Conservation (phyloP, 1,140 invertebrate genomes). For the Choristoneura fumiferana region DNA sequence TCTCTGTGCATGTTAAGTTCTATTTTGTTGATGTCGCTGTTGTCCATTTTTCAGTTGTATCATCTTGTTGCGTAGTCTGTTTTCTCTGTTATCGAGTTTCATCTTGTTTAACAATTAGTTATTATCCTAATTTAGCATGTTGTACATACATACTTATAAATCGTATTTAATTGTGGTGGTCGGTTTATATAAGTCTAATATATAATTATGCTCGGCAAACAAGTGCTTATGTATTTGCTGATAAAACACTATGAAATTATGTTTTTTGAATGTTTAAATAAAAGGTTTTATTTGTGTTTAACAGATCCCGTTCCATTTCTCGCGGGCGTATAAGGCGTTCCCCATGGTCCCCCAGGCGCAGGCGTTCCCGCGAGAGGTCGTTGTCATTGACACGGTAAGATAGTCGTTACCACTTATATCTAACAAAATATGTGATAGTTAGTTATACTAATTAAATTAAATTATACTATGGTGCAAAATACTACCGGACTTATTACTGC, state of each 20-base stretch:
- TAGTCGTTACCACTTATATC: neutral
- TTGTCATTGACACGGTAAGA: conserved; percentile 61
- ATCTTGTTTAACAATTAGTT: too few species aligned
- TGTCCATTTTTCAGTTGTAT: neutral
- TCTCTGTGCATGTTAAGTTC: conserved; percentile 1
- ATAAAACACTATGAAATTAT: too few species aligned
- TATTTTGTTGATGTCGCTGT: neutral
- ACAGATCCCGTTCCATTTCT: conserved; percentile 63
- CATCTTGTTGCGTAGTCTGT: neutral
- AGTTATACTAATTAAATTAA: too few species aligned
- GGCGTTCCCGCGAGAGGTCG: conserved; percentile 59
- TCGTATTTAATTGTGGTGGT: conserved; percentile 5
- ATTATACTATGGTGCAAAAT: too few species aligned
- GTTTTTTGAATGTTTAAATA: too few species aligned
- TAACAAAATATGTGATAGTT: too few species aligned
- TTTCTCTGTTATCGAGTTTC: neutral
- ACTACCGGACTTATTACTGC: too few species aligned
- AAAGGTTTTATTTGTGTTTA: conserved; percentile 17
- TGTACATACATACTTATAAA: neutral
- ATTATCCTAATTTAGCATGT: neutral
- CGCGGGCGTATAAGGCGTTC: conserved; percentile 64
- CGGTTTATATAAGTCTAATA: too few species aligned
- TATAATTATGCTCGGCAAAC: too few species aligned
- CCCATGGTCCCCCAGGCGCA: conserved; percentile 65
- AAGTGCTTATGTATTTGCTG: too few species aligned